Base-by-base conservation (phyloP, 2,113 vertebrate species). In the Gavia stellata region DNA sequence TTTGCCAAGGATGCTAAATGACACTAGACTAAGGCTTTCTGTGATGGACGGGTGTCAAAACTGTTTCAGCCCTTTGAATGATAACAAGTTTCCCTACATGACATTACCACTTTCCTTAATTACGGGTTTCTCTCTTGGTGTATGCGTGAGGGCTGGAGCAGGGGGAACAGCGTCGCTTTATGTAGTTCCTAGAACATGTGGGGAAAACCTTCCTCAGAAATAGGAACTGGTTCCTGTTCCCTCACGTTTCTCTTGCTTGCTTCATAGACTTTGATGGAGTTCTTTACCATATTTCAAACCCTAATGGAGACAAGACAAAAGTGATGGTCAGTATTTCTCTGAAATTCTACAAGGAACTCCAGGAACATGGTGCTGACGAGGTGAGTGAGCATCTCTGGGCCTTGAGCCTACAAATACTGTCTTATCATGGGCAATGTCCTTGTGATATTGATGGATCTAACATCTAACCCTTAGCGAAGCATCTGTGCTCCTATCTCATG, bases 331-430 rank as follows among this genome's bases (percentile, higher is more conserved):
- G 99, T 98, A 99, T 99, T 98, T 99, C 99, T 93, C 98, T 99
- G 95, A 99, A 99, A 98, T 99, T 99, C 98, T 99, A 99, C 98
- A 99, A 99, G 96, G 99, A 99, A 95, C 99, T 99, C 88, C 99
- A 99, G 97, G 99, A 99, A 93, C 99, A 99, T 1, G 99, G 99
- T 29, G 98, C 99, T 44, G 99, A 99, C 3, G 99, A 99, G 99
- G 99, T 99, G 80, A 97, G 98, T 93, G 65, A 85, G 20, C 26
- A 28, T 88, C 47, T 90, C 59, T 28, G 29, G 59, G 29, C 38
- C 34, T 58, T 38, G 50, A 40, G 34, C 52, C n/a, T 93, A 23
- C 28, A 53, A 36, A 71, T 68, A 12, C 42, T 86, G 12, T 10
- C 13, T 65, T 47, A 70, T 45, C 36, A 5, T 19, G 26, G 28